A percentile compares a stretch with the other conserved stretches of the same genome.
Evolutionary conservation across 2,888 invertebrate genomes (phyloP).

Genomic region (Lepidocyrtoides sp.): DNA sequence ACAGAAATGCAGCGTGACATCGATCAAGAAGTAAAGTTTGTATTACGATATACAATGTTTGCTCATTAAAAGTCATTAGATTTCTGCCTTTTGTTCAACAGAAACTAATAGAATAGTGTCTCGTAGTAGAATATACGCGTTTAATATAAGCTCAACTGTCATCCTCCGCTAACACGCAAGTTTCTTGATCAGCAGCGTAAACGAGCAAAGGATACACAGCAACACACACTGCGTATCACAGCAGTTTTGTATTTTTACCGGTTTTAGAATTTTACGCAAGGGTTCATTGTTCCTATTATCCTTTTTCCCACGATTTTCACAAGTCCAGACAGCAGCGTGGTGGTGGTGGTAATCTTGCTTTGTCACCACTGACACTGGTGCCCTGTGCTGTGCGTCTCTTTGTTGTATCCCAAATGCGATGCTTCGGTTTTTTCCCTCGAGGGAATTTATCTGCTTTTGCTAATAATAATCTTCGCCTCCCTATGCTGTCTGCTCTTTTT

Average conservation of each 20-base stretch:
- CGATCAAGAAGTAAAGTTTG: background rate
- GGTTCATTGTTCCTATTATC: constrained; percentile 58
- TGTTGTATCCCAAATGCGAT: constrained; percentile 17
- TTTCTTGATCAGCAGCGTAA: background rate
- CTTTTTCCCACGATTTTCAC: constrained; percentile 46
- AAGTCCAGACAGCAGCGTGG: constrained; percentile 22
- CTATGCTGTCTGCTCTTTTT: background rate
- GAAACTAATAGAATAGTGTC: background rate
- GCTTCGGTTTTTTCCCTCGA: constrained; percentile 30
- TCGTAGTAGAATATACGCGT: background rate
- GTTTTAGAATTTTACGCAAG: background rate
- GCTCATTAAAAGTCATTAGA: constrained; percentile 13
- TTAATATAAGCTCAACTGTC: constrained; percentile 41
- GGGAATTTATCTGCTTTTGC: constrained; percentile 62
- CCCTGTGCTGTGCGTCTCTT: background rate
- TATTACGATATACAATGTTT: background rate
- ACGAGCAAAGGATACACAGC: background rate
- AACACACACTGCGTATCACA: background rate
- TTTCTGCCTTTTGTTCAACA: background rate
- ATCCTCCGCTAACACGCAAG: background rate
- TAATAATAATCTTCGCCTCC: constrained; percentile 63
- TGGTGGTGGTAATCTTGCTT: constrained; percentile 54
- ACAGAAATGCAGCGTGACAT: background rate
- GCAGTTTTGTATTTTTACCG: constrained; percentile 6
- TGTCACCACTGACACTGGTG: constrained; percentile 54